Evolutionary conservation across 2,888 invertebrate genomes (phyloP).

Genomic region (Lymantria dispar): DNA sequence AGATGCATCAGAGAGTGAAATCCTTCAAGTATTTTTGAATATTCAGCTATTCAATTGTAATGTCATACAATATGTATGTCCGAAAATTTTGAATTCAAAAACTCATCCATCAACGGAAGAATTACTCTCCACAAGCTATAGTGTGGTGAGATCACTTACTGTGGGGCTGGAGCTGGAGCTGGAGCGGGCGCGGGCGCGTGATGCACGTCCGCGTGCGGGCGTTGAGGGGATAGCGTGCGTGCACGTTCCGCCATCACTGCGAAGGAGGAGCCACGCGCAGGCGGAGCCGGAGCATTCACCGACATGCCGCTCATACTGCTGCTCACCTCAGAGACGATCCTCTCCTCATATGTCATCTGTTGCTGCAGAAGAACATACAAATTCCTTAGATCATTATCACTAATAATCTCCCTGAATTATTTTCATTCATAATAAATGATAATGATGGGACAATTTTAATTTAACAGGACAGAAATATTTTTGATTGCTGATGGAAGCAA

Average conservation of each 20-base stretch:
- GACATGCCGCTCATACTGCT: conserved; percentile 25
- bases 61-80: too few relatives aligned
- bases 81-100: too few relatives aligned
- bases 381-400: background rate
- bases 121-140: too few relatives aligned
- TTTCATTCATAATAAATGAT: too few relatives aligned
- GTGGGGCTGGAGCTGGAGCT: conserved; percentile 53
- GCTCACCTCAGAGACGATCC: conserved; percentile 39
- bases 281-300: conserved; percentile 86
- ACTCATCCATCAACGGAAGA: too few relatives aligned
- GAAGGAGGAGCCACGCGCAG: conserved; percentile 94
- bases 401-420: too few relatives aligned
- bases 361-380: background rate
- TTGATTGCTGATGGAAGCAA: too few relatives aligned
- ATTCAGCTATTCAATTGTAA: too few relatives aligned
- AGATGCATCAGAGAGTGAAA: too few relatives aligned
- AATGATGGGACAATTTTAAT: too few relatives aligned
- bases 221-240: conserved; percentile 59
- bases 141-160: too few relatives aligned
- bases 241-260: conserved; percentile 88
- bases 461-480: too few relatives aligned
- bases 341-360: conserved; percentile 40
- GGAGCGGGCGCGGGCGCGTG: conserved; percentile 6
- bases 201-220: conserved; percentile 22
- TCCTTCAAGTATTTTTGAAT: background rate